A percentile compares a stretch with the other conserved stretches of the same genome.
Conservation (phyloP, 2,113 vertebrate species). For the Myrmecophaga tridactyla region DNA sequence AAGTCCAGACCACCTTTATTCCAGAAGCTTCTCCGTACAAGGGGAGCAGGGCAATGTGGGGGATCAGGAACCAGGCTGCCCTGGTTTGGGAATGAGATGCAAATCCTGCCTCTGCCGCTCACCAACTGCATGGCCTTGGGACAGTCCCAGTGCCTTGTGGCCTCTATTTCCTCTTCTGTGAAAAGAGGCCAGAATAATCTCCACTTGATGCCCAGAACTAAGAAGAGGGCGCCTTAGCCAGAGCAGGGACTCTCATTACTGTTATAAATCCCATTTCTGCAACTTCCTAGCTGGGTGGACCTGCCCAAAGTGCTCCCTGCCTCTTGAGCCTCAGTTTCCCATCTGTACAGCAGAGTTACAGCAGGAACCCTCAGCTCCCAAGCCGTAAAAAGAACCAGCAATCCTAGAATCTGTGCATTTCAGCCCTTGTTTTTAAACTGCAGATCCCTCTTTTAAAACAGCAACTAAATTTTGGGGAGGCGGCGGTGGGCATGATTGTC, state of each 20-base stretch:
- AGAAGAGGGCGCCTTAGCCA: no score
- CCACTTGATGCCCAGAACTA: not conserved
- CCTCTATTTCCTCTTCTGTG: not conserved
- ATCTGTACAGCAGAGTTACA: no score
- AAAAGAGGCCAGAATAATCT: not conserved
- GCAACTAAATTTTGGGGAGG: not conserved
- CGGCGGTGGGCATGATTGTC: no score
- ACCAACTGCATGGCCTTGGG: accelerated
- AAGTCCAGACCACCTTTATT: no score
- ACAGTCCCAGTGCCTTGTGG: not conserved
- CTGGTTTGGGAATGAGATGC: not conserved
- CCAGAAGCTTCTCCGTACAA: no score
- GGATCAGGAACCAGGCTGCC: not conserved
- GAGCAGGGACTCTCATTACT: no score
- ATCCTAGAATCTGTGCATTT: not conserved
- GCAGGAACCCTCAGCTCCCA: not conserved
- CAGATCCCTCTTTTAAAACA: not conserved
- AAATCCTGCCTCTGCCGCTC: not conserved
- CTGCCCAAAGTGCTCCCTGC: not conserved
- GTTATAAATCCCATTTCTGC: not conserved
- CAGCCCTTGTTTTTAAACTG: not conserved
- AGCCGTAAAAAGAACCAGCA: not conserved
- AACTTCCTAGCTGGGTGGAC: not conserved
- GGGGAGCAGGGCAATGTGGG: not conserved
- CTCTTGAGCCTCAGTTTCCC: not conserved